Evolutionary conservation across 1,140 invertebrate species (phyloP).

Genomic region (Chironomus striatipennis): DNA sequence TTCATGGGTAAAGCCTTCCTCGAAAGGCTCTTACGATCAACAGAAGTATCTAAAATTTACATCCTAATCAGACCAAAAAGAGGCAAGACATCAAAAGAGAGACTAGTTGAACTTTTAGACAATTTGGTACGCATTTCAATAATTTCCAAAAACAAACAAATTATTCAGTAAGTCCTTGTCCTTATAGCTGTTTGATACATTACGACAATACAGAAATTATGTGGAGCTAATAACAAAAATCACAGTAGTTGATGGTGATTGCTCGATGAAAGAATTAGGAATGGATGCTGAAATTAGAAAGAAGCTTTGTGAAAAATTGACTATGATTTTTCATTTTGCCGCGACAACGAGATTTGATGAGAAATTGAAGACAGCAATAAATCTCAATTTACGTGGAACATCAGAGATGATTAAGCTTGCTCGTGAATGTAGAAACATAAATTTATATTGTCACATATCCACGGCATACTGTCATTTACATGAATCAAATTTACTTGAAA

Average conservation of each 20-base stretch:
- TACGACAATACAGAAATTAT: slow-evolving; percentile 51
- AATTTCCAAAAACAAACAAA: neutral
- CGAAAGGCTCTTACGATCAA: slow-evolving; percentile 59
- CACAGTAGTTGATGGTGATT: slow-evolving; percentile 67
- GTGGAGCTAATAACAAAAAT: slow-evolving; percentile 55
- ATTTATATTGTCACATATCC: slow-evolving; percentile 52
- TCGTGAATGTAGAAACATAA: slow-evolving; percentile 63
- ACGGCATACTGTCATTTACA: slow-evolving; percentile 57
- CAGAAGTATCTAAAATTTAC: slow-evolving; percentile 52
- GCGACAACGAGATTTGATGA: slow-evolving; percentile 79
- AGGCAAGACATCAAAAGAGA: slow-evolving; percentile 31
- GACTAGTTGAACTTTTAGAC: slow-evolving; percentile 33
- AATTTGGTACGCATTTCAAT: slow-evolving; percentile 35
- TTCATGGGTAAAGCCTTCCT: slow-evolving; percentile 60
- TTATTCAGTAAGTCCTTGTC: neutral
- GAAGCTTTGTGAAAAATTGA: slow-evolving; percentile 58
- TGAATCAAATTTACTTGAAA: slow-evolving; percentile 57
- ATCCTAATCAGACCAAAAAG: slow-evolving; percentile 56
- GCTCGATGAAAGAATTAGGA: slow-evolving; percentile 61
- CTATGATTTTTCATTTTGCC: slow-evolving; percentile 83
- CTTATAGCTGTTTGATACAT: slow-evolving; percentile 64
- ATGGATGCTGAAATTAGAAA: slow-evolving; percentile 60
- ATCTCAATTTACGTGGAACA: slow-evolving; percentile 67
- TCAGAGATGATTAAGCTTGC: slow-evolving; percentile 64
- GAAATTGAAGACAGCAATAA: slow-evolving; percentile 58